Percentiles rank a stretch among this genome's conserved stretches.
These are phyloP conservation scores for Calycopis cecrops DNA, from an alignment of 1,140 invertebrate genomes.

Conservation along the genomic window DNA sequence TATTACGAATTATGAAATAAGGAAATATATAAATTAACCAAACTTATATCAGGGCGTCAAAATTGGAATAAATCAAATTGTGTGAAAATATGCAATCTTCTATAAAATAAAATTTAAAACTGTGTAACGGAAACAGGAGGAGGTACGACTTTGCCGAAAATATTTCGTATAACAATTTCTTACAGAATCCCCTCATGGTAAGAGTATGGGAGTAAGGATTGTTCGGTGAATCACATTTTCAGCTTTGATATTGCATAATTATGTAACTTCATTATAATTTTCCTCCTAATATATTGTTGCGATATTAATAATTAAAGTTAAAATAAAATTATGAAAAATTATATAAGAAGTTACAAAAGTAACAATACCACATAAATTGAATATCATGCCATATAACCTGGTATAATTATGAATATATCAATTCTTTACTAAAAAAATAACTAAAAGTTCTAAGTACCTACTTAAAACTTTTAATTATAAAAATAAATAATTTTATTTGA, in stretches of 20 bases:
- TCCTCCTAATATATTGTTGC: no score
- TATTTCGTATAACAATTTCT: constrained; percentile 15
- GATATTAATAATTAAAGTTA: neutral
- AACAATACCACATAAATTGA: neutral
- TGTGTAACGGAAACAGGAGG: constrained; percentile 64
- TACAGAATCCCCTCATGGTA: constrained; percentile 64
- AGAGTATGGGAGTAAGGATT: constrained; percentile 27
- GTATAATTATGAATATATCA: no score
- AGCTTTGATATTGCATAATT: constrained; percentile 4
- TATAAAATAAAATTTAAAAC: constrained; percentile 34
- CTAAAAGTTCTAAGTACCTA: no score
- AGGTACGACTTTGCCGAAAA: constrained; percentile 57
- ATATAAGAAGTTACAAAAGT: constrained; percentile 4
- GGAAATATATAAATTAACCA: constrained; percentile 36
- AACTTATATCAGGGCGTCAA: constrained; percentile 58
- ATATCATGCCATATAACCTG: no score
- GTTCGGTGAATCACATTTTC: neutral
- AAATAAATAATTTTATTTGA: no score
- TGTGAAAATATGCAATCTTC: constrained; percentile 18
- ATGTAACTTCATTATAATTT: constrained; percentile 57
- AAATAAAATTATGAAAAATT: neutral
- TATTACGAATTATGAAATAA: constrained; percentile 30
- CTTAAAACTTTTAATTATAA: no score
- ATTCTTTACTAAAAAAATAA: no score
- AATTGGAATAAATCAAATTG: constrained; percentile 40